Evolutionary conservation across 2,888 invertebrate species (phyloP), one percentile per base, ranked within the genome.

Genomic region (Drosophila colorata): DNA sequence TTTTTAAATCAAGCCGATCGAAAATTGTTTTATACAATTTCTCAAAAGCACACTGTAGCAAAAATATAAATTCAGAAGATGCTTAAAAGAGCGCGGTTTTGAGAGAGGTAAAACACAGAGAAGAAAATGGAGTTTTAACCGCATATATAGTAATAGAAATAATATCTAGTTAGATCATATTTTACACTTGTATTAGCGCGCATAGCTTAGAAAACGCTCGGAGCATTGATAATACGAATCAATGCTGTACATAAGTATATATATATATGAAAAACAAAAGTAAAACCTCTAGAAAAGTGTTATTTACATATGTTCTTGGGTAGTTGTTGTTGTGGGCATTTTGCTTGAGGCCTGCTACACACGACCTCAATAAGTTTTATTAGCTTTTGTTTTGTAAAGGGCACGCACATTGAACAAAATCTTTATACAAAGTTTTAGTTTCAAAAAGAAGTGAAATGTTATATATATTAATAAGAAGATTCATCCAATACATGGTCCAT

Each of bases 401-500:
- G 52, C 85, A 78, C 71, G 69, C 73, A 83, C 80, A 87, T 78
- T 48, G 28, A 79, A 68, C 37, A 64, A 18, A 48, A 59, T 61
- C 58, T 88, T 82, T 83, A 58, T 83, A 89, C 87, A 86, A 51
- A 33, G 33, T 33, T 33, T 33, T 8, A 28, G 28, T 28, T 46
- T 55, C 70, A 37, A 41, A 43, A 41, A 55, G 43, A 55, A 44
- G 31, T 20, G 52, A 7, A 52, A 8, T 38, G 35, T n/a, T 55
- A 35, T 9, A 60, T 35, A 46, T 44, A 33, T 28, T 46, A 13
- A 9, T 57, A 74, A 68, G 51, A 88, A 87, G 73, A 66, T 68
- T 80, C 76, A 90, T 87, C 85, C 89, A 89, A 89, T 97, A 98
- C 98, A 98, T 94, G 97, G 97, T 92, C 97, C 97, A 94, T 98